Evolutionary conservation across 37 sponge, comb jelly and placozoan species (phyloP).

Genomic region (Beroe forskalii): DNA sequence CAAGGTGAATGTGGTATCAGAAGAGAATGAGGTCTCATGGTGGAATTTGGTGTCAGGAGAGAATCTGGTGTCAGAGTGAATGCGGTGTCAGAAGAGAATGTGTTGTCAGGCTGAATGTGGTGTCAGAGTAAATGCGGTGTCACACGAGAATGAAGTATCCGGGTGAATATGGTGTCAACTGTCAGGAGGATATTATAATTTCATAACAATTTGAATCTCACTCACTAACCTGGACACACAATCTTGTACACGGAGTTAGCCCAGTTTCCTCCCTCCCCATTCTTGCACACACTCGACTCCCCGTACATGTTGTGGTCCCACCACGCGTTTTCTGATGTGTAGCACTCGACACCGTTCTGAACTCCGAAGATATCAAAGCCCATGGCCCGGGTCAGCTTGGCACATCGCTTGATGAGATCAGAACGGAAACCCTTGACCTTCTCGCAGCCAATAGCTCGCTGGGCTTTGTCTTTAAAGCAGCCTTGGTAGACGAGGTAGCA

Average conservation of each 20-base stretch:
- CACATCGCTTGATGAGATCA: not conserved
- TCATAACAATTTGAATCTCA: not conserved
- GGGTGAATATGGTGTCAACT: no score
- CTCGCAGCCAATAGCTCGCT: not conserved
- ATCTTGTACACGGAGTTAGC: constrained; percentile 5
- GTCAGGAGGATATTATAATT: no score
- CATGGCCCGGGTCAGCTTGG: not conserved
- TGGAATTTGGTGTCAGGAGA: no score
- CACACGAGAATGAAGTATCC: no score
- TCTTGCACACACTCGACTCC: not conserved
- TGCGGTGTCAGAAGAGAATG: no score
- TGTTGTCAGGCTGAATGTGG: no score
- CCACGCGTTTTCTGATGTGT: not conserved
- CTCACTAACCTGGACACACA: not conserved
- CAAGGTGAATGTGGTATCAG: no score
- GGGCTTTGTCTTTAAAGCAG: not conserved
- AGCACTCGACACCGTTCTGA: constrained; percentile 31
- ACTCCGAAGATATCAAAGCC: constrained; percentile 1
- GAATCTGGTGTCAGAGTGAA: no score
- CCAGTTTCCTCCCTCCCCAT: not conserved
- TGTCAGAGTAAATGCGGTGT: no score
- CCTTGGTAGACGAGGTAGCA: not conserved
- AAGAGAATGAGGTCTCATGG: no score
- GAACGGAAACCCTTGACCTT: not conserved
- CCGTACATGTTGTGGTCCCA: not conserved